Percentiles rank a stretch among this genome's conserved stretches.
phyloP scores from a whole-genome alignment of 2,797 vertebrate species.

The Cetoscarus ocellatus region DNA sequence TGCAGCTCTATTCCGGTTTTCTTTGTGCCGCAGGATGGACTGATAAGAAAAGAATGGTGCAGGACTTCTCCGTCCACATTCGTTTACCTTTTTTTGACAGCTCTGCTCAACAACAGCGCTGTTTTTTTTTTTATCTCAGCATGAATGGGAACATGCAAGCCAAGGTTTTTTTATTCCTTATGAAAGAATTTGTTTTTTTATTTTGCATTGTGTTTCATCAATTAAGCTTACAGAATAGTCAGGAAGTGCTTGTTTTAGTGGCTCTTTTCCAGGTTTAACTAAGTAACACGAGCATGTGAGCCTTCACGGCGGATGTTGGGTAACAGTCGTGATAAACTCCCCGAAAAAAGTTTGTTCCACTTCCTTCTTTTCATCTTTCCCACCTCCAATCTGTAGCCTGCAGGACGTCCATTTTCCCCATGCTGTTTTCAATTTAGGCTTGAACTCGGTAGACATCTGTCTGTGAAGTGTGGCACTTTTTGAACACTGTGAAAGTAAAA shows the following conservation, averaged over 20 bases:
- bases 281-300: conserved; percentile 32
- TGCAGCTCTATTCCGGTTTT: conserved; percentile 11
- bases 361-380: conserved; percentile 59
- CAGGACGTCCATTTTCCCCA: conserved; percentile 62
- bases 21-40: conserved; percentile 46
- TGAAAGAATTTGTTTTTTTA: conserved; percentile 2
- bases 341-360: conserved; percentile 38
- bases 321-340: conserved; percentile 47
- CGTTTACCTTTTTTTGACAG: neutral
- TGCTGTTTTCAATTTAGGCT: conserved; percentile 52
- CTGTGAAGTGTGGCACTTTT: conserved; percentile 43
- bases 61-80: conserved; percentile 20
- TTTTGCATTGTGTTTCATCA: conserved; percentile 9
- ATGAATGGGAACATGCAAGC: conserved; percentile 12
- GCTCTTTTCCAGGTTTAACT: conserved; percentile 44
- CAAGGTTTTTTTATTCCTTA: conserved; percentile 6
- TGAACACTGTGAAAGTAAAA: conserved; percentile 15
- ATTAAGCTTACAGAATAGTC: conserved; percentile 13
- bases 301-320: conserved; percentile 30
- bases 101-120: neutral
- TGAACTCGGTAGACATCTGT: conserved; percentile 25
- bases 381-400: conserved; percentile 46
- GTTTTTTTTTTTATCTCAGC: conserved; percentile 16
- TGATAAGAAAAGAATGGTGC: conserved; percentile 44
- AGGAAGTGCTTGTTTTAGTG: conserved; percentile 14